Evolutionary conservation across 2,888 invertebrate genomes (phyloP).

Genomic region (Lasioglossum calceatum): DNA sequence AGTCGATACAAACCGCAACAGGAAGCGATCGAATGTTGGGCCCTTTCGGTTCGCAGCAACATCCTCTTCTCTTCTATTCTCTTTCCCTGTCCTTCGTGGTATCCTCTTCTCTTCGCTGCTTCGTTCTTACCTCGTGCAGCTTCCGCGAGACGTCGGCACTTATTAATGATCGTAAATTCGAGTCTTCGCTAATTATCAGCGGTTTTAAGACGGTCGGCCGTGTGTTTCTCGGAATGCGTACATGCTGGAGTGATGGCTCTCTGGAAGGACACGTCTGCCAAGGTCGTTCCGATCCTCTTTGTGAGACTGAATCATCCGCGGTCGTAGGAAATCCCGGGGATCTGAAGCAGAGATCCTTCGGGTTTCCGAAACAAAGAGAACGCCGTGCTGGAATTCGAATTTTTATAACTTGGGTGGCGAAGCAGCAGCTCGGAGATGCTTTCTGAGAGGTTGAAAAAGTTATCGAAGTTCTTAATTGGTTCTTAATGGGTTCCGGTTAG

Average conservation of each 20-base stretch:
- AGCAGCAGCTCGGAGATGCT: background rate
- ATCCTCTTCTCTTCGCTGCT: background rate
- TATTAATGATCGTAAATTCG: conserved; percentile 21
- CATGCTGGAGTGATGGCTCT: background rate
- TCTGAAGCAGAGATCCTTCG: background rate
- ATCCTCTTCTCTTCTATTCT: background rate
- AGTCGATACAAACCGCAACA: conserved; percentile 50
- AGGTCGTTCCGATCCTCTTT: background rate
- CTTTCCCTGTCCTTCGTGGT: background rate
- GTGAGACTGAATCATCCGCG: background rate
- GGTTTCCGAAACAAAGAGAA: background rate
- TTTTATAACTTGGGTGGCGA: background rate
- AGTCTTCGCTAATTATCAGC: background rate
- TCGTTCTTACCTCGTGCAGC: background rate
- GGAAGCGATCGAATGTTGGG: conserved; percentile 37
- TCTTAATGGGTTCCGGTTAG: background rate
- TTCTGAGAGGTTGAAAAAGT: background rate
- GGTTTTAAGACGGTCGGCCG: background rate
- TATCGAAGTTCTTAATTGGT: background rate
- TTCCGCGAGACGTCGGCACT: conserved; percentile 3
- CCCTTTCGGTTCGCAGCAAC: conserved; percentile 20
- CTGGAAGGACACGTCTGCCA: conserved; percentile 5
- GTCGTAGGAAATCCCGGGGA: background rate
- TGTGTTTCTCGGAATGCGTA: conserved; percentile 6
- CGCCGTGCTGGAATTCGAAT: background rate